phyloP scores from a whole-genome alignment of 2,113 vertebrate species.

The Camelus dromedarius region DNA sequence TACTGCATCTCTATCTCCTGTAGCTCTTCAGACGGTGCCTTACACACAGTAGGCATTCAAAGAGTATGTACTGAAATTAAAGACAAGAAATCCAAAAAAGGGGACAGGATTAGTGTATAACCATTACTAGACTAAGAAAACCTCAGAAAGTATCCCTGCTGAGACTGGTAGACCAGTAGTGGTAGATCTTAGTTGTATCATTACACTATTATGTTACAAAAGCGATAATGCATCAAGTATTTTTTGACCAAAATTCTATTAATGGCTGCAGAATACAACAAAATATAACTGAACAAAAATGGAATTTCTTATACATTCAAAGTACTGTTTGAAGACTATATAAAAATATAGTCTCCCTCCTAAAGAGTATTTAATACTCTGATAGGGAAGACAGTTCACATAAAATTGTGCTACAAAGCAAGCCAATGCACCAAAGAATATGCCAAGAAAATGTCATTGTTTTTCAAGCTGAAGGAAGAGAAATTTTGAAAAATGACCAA shows the following conservation, averaged over 20 bases:
- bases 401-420: background rate
- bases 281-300: background rate
- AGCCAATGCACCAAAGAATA: background rate
- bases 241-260: background rate
- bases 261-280: background rate
- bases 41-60: background rate
- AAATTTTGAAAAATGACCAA: background rate
- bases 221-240: background rate
- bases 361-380: constrained; percentile 5
- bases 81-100: background rate
- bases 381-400: background rate
- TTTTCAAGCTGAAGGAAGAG: background rate
- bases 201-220: background rate
- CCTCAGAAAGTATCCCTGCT: background rate
- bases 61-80: background rate
- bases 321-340: background rate
- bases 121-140: background rate
- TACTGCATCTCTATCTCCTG: background rate
- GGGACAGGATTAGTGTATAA: background rate
- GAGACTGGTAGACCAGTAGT: background rate
- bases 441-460: background rate
- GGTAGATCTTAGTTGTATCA: background rate
- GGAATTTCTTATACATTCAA: background rate
- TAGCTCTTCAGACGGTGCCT: background rate
- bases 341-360: background rate